These are phyloP conservation scores for Drosophila bocqueti DNA, from an alignment of 1,140 invertebrate species.

Conservation along the genomic window DNA sequence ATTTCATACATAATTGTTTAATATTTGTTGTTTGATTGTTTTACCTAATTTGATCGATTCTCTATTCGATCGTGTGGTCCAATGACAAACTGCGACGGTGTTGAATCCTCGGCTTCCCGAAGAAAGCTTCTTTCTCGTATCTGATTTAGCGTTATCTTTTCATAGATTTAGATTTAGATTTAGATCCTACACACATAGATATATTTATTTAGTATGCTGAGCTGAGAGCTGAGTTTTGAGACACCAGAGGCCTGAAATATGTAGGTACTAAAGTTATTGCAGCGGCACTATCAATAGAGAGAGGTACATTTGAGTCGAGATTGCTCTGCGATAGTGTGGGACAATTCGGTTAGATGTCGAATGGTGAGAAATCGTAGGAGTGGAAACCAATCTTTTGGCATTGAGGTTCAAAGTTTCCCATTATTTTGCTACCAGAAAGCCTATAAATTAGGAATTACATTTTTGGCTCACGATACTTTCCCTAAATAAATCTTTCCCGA, in stretches of 20 bases:
- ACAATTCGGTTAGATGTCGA: constrained; percentile 9
- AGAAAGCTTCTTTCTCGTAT: not conserved
- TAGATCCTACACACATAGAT: constrained; percentile 5
- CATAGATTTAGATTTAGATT: not conserved
- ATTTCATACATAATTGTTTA: not conserved
- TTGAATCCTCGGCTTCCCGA: not conserved
- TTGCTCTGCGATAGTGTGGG: constrained; percentile 7
- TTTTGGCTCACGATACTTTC: not conserved
- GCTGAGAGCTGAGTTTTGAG: constrained; percentile 18
- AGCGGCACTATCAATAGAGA: constrained; percentile 34
- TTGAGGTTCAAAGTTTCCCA: not conserved
- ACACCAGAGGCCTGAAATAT: constrained; percentile 46
- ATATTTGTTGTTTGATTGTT: no score
- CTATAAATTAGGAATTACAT: not conserved
- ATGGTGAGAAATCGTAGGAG: not conserved
- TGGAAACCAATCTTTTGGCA: not conserved
- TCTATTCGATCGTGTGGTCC: not conserved
- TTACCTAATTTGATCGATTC: no score
- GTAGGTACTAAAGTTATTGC: constrained; percentile 61
- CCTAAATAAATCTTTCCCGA: not conserved
- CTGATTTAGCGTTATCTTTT: constrained; percentile 6
- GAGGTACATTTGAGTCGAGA: constrained; percentile 61
- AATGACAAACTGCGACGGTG: not conserved
- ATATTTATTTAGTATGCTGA: not conserved
- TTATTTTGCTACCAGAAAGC: no score